phyloP scores from a whole-genome alignment of 2,797 vertebrate genomes.

The Limosa lapponica region DNA sequence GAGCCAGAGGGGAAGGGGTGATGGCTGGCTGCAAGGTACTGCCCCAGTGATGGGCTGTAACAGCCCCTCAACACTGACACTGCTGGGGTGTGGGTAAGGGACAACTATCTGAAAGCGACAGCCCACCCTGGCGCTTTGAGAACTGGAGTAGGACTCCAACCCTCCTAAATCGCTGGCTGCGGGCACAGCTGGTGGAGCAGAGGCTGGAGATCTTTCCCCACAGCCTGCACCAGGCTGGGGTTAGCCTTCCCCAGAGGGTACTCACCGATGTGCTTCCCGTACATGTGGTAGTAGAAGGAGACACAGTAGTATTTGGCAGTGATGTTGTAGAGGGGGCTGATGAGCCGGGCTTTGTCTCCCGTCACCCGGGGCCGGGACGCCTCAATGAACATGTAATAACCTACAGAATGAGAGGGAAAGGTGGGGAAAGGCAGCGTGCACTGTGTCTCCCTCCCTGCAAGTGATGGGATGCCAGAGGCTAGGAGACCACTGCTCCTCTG shows the following conservation, averaged over 20 bases:
- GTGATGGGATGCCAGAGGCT: fast-evolving
- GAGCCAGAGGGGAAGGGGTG: not conserved
- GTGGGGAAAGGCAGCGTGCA: not conserved
- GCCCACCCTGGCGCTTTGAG: not conserved
- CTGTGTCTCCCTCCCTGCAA: not conserved
- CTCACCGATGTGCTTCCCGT: conserved; percentile 97
- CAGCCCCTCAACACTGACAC: not conserved
- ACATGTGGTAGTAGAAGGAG: conserved; percentile 99
- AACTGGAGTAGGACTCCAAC: not conserved
- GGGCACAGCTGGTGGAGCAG: not conserved
- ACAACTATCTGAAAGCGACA: not conserved
- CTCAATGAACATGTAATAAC: conserved; percentile 98
- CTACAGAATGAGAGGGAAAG: conserved; percentile 65
- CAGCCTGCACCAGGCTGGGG: not conserved
- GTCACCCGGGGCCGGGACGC: conserved; percentile 87
- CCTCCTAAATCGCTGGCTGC: fast-evolving
- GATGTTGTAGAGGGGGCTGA: conserved; percentile 94
- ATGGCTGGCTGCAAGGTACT: not conserved
- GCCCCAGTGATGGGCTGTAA: not conserved
- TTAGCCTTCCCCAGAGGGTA: not conserved
- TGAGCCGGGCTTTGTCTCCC: conserved; percentile 91
- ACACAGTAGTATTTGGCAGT: conserved; percentile 90
- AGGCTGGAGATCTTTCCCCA: not conserved
- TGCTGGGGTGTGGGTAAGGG: not conserved
- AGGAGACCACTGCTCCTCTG: not conserved